Conservation (phyloP, 2,797 vertebrate genomes). For the Platyrinchus mystaceus region DNA sequence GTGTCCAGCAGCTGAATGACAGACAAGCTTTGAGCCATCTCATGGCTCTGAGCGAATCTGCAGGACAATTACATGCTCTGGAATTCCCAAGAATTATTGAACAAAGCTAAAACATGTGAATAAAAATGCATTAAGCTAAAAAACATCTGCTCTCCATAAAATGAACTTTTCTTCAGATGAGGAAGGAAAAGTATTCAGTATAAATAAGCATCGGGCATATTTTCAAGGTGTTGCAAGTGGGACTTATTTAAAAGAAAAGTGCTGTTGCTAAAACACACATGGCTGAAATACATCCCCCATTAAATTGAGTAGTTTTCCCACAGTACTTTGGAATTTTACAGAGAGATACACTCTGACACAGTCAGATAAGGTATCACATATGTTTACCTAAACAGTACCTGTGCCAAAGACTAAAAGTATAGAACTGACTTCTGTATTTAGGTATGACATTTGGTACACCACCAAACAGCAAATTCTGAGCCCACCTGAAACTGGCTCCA, state of each 20-base stretch:
- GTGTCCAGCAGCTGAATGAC: slow-evolving; percentile 31
- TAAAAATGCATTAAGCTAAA: slow-evolving; percentile 59
- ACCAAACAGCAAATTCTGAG: slow-evolving; percentile 35
- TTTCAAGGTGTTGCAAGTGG: slow-evolving; percentile 60
- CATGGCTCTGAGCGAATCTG: slow-evolving; percentile 13
- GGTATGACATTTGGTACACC: slow-evolving; percentile 29
- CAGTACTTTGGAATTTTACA: slow-evolving; percentile 17
- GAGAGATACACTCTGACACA: neutral
- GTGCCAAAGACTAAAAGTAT: slow-evolving; percentile 13
- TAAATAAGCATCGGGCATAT: slow-evolving; percentile 41
- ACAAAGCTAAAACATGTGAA: slow-evolving; percentile 60
- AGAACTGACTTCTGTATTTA: slow-evolving; percentile 42
- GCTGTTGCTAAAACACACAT: slow-evolving; percentile 37
- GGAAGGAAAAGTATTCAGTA: slow-evolving; percentile 48
- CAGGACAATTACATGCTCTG: slow-evolving; percentile 56
- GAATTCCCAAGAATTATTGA: slow-evolving; percentile 61
- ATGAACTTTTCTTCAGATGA: slow-evolving; percentile 58
- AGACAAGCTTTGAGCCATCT: slow-evolving; percentile 31
- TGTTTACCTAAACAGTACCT: slow-evolving; percentile 54
- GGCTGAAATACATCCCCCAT: slow-evolving; percentile 6
- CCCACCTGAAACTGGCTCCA: slow-evolving; percentile 50
- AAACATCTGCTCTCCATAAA: slow-evolving; percentile 64
- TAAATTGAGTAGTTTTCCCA: neutral
- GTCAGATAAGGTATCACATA: slow-evolving; percentile 45
- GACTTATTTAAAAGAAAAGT: slow-evolving; percentile 45